Percentiles rank a stretch among this genome's conserved stretches.
These are phyloP conservation scores for Cheilosia urbana DNA, from an alignment of 2,888 invertebrate genomes.

Conservation along the genomic window DNA sequence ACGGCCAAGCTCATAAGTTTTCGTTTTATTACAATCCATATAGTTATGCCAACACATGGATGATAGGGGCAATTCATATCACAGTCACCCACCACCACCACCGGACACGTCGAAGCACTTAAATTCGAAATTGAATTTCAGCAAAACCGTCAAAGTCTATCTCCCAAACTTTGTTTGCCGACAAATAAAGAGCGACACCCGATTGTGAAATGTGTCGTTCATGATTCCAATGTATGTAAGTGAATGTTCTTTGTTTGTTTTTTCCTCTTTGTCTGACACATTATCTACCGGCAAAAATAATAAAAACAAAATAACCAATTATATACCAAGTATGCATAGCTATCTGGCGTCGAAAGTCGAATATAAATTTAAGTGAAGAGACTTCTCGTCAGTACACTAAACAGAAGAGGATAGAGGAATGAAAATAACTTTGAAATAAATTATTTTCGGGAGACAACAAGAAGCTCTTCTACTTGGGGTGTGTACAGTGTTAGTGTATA, in stretches of 20 bases:
- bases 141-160: background rate
- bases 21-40: background rate
- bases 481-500: no score
- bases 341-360: background rate
- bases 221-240: conserved; percentile 10
- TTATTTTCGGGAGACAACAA: background rate
- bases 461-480: background rate
- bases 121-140: background rate
- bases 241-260: background rate
- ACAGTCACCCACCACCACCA: no score
- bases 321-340: background rate
- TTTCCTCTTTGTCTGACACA: background rate
- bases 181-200: conserved; percentile 3
- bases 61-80: background rate
- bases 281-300: conserved; percentile 13
- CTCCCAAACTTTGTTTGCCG: conserved; percentile 8
- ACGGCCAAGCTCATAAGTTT: background rate
- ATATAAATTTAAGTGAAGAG: background rate
- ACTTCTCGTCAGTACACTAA: background rate
- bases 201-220: background rate
- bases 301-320: conserved; percentile 17
- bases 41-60: background rate
- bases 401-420: background rate
- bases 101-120: conserved; percentile 24
- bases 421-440: conserved; percentile 24